Evolutionary conservation across 2,888 invertebrate species (phyloP).

Genomic region (Drosophila histrio): DNA sequence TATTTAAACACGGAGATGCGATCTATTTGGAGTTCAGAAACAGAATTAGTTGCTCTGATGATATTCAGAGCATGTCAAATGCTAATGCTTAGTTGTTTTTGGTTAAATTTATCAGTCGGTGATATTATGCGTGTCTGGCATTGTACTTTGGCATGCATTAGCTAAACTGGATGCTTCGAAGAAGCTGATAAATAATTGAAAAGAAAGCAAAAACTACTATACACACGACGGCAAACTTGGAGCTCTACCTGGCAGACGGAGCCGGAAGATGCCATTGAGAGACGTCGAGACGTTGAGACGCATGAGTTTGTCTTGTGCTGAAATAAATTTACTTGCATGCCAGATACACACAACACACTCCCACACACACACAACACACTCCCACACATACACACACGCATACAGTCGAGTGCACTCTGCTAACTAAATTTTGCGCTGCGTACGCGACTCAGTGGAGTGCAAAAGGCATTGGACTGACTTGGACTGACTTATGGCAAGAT

Average conservation of each 20-base stretch:
- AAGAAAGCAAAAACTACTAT: constrained; percentile 41
- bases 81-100: constrained; percentile 1
- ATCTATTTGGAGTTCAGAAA: not conserved
- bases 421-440: constrained; percentile 49
- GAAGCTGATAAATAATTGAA: constrained; percentile 59
- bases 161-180: constrained; percentile 34
- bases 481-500: constrained; percentile 60
- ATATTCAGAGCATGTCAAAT: constrained; percentile 9
- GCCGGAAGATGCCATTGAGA: constrained; percentile 46
- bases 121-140: constrained; percentile 47
- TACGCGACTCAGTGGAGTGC: constrained; percentile 60
- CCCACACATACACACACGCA: constrained; percentile 11
- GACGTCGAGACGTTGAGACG: constrained; percentile 23
- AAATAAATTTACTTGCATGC: constrained; percentile 65
- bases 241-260: constrained; percentile 31
- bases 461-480: constrained; percentile 61
- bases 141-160: constrained; percentile 50
- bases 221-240: constrained; percentile 26
- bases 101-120: constrained; percentile 27
- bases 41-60: not conserved
- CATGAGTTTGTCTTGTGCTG: constrained; percentile 51
- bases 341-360: constrained; percentile 32
- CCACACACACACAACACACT: not conserved
- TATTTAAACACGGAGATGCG: not conserved
- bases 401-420: constrained; percentile 44